Conservation (phyloP, 2,888 invertebrate genomes). For the Cryptocephalus moraei region DNA sequence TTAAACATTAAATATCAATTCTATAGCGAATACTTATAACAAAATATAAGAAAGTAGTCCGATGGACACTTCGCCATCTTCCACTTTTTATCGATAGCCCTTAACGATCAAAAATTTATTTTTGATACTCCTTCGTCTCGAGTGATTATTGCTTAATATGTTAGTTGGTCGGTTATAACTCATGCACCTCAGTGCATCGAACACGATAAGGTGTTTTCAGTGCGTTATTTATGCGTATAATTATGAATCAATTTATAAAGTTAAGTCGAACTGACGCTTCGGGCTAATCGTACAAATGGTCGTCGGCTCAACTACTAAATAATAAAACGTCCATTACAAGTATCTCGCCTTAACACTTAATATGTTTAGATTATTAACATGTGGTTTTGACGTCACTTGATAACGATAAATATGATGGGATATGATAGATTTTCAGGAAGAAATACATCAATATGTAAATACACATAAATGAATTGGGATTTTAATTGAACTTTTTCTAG, state of each 20-base stretch:
- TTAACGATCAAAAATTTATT: neutral
- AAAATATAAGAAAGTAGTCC: too few relatives aligned
- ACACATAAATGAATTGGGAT: too few relatives aligned
- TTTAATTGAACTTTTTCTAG: too few relatives aligned
- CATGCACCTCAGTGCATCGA: constrained; percentile 6
- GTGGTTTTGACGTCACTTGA: too few relatives aligned
- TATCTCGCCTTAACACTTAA: constrained; percentile 22
- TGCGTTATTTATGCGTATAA: constrained; percentile 20
- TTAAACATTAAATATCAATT: too few relatives aligned
- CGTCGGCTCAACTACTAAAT: constrained; percentile 16
- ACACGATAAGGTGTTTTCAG: constrained; percentile 16
- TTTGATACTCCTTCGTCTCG: too few relatives aligned
- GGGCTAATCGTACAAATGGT: constrained; percentile 20
- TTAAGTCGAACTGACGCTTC: constrained; percentile 9
- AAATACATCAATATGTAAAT: too few relatives aligned
- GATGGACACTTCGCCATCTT: too few relatives aligned
- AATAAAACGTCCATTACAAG: constrained; percentile 24
- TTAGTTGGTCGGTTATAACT: constrained; percentile 5
- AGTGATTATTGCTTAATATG: constrained; percentile 12
- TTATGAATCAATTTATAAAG: constrained; percentile 25
- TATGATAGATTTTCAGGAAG: too few relatives aligned
- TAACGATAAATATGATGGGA: too few relatives aligned
- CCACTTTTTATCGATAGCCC: neutral
- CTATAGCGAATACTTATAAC: too few relatives aligned
- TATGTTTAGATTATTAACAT: constrained; percentile 14